Evolutionary conservation across 2,113 vertebrate species (phyloP).

Genomic region (Pontoporia blainvillei): DNA sequence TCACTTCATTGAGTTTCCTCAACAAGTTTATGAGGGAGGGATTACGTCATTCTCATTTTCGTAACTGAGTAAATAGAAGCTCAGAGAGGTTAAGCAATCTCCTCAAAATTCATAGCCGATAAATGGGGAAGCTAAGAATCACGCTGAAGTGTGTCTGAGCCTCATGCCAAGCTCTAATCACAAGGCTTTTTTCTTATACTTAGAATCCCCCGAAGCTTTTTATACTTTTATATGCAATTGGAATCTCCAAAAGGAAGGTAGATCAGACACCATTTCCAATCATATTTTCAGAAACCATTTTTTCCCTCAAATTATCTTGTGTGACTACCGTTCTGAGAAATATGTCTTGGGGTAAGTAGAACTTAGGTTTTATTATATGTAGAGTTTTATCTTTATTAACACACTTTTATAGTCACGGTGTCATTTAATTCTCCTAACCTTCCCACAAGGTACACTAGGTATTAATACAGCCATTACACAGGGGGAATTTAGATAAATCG

Average conservation of each 20-base stretch:
- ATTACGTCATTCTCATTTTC: not conserved
- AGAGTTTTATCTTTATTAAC: constrained; percentile 55
- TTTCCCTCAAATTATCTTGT: not conserved
- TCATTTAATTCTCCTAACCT: constrained; percentile 55
- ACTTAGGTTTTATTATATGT: constrained; percentile 24
- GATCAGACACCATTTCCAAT: not conserved
- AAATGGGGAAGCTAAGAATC: not conserved
- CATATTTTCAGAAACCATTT: constrained; percentile 1
- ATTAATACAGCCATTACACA: constrained; percentile 44
- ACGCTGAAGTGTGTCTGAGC: not conserved
- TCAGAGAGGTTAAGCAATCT: not conserved
- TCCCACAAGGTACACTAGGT: constrained; percentile 50
- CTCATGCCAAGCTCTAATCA: not conserved
- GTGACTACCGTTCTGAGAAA: not conserved
- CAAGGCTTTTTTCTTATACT: not conserved
- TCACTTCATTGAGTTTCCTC: not conserved
- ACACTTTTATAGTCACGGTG: constrained; percentile 28
- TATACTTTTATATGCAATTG: not conserved
- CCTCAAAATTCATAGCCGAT: not conserved
- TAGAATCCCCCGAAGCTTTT: not conserved
- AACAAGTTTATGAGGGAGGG: not conserved
- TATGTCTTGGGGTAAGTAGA: constrained; percentile 15
- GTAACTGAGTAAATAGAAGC: not conserved
- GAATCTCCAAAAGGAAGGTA: not conserved
- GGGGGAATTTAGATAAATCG: constrained; percentile 19